Base-by-base conservation (phyloP, 1,140 invertebrate species). In the Zaprionus taronus region DNA sequence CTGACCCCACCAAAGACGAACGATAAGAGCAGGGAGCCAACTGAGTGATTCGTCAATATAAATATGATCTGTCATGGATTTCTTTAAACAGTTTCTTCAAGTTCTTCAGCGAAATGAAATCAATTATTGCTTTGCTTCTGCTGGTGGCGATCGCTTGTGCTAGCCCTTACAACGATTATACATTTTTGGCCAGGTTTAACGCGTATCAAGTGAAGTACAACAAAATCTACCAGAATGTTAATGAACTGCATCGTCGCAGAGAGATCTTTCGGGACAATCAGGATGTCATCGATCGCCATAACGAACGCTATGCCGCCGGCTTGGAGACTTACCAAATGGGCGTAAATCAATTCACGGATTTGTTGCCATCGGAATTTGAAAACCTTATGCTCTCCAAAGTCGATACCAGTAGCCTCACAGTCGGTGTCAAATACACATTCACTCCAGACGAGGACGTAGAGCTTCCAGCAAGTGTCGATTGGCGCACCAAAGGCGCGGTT, bases 201-300 rank as follows among this genome's bases (percentile, higher is more conserved):
- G 22, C 24, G 5, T 72, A 57, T 22, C 63, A 72, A 49, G 14
- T 24, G 14, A 7, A 44, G 6, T 44, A 34, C 38, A 36, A 57
- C 3, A 72, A 72, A 24, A 14, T 34, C 17, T 72, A 72, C 38
- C 31, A 36, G 20, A 38, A 65, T 36, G 38, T 9, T 2, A n/a
- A 0, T 6, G 69, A 72, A 36, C 44, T 64, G 3, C 22, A 41
- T 2, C 28, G 96, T 83, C 94, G 97, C 17, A 95, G 96, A 94
- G 97, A 97, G 92, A 96, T 98, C 63, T 98, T 95, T 83, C 95
- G 97, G 92, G 96, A 97, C 81, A 97, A 97, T 91, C 95, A 95
- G 77, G 94, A 96, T 75, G 95, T 95, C 87, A 96, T 98, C 91
- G 96, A 96, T 12, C 94, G 95, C 80, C 97, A 98, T 89, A 98